Percentiles rank a stretch among this genome's conserved stretches.
Conservation (phyloP, 2,113 vertebrate species). For the Pelodiscus sinensis region DNA sequence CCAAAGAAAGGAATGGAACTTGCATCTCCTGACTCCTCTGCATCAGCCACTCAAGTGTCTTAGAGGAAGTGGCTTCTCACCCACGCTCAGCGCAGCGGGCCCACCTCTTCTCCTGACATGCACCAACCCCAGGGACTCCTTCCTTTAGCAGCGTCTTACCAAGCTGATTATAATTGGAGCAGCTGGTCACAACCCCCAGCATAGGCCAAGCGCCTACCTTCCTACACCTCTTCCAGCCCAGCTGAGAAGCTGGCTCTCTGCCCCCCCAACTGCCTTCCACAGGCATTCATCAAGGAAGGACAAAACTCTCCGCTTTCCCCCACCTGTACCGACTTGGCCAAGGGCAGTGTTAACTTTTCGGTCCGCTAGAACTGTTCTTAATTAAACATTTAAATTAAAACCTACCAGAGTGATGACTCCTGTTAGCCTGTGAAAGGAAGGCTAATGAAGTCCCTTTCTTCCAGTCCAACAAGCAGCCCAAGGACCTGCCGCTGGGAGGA, state of each 20-base stretch:
- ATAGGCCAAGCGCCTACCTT: accelerated
- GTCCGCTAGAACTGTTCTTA: slow-evolving; percentile 67
- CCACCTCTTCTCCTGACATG: not conserved
- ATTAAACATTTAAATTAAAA: slow-evolving; percentile 85
- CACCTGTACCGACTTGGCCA: not conserved
- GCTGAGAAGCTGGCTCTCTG: not conserved
- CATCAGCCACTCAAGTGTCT: not conserved
- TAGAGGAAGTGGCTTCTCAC: not conserved
- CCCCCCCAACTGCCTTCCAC: not conserved
- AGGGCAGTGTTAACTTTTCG: slow-evolving; percentile 55
- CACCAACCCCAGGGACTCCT: no score
- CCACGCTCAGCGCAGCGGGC: not conserved
- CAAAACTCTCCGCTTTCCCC: not conserved
- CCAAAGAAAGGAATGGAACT: not conserved
- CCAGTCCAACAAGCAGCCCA: not conserved
- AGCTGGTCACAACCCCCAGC: not conserved
- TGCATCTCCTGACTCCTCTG: not conserved
- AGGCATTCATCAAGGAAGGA: not conserved
- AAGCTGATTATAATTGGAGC: accelerated
- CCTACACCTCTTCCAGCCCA: accelerated
- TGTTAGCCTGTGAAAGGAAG: slow-evolving; percentile 63
- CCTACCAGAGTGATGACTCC: slow-evolving; percentile 75
- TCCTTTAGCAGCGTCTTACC: not conserved
- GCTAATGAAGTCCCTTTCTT: slow-evolving; percentile 68
- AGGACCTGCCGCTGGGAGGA: slow-evolving; percentile 21